These are phyloP conservation scores for Taurulus bubalis DNA, from an alignment of 2,113 vertebrate genomes.

Conservation along the genomic window DNA sequence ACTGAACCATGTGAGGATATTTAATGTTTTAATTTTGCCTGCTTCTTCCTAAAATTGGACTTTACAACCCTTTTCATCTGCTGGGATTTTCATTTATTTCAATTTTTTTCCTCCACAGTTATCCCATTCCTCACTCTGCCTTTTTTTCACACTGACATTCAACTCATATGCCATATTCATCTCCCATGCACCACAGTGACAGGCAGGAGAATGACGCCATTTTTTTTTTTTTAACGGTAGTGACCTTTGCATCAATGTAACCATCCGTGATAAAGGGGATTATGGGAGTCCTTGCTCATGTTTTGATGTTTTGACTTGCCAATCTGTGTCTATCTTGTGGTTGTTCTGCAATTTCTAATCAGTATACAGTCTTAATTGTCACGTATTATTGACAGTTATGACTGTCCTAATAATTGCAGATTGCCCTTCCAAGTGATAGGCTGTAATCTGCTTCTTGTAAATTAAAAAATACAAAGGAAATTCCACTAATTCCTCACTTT, in stretches of 20 bases:
- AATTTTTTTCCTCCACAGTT: not conserved
- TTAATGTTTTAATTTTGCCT: conserved; percentile 8
- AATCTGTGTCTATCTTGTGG: not conserved
- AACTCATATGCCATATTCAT: conserved; percentile 37
- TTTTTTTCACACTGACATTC: conserved; percentile 13
- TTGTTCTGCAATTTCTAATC: not conserved
- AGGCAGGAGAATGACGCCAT: not conserved
- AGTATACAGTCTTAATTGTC: not conserved
- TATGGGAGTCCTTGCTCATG: not conserved
- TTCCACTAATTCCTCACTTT: conserved; percentile 10
- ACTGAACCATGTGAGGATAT: conserved; percentile 4
- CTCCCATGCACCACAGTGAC: conserved; percentile 15
- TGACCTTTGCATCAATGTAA: not conserved
- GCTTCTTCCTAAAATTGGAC: not conserved
- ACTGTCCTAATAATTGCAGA: conserved; percentile 1
- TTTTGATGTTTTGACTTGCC: not conserved
- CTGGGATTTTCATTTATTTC: not conserved
- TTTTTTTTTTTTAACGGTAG: not conserved
- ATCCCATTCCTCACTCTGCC: not conserved
- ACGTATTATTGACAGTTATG: not conserved
- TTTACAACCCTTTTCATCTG: not conserved
- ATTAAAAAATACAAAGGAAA: not conserved
- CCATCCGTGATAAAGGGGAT: not conserved
- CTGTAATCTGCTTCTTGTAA: not conserved
- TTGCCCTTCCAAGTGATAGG: not conserved